Evolutionary conservation across 2,113 vertebrate species (phyloP).

Genomic region (human): GRCh38 chr2:156153001-156153500

Average conservation of each 20-base stretch:
- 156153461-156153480: slow-evolving; percentile 33
- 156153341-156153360: background rate
- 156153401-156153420: background rate
- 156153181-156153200: background rate
- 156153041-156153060: background rate
- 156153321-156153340: slow-evolving; percentile 50
- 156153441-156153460: background rate
- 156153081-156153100: background rate
- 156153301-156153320: slow-evolving; percentile 25
- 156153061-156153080: slow-evolving; percentile 7
- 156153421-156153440: background rate
- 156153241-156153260: background rate
- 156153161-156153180: slow-evolving; percentile 8
- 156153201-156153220: background rate
- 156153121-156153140: background rate
- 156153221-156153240: slow-evolving; percentile 6
- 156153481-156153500: slow-evolving; percentile 52
- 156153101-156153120: background rate
- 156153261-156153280: slow-evolving; percentile 33
- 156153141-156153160: slow-evolving; percentile 8
- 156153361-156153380: slow-evolving; percentile 19
- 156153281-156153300: slow-evolving; percentile 11
- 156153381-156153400: slow-evolving; percentile 22
- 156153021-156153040: background rate
- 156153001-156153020: slow-evolving; percentile 3